Evolutionary conservation across 2,888 invertebrate species (phyloP).

Genomic region (Anodontia alba): DNA sequence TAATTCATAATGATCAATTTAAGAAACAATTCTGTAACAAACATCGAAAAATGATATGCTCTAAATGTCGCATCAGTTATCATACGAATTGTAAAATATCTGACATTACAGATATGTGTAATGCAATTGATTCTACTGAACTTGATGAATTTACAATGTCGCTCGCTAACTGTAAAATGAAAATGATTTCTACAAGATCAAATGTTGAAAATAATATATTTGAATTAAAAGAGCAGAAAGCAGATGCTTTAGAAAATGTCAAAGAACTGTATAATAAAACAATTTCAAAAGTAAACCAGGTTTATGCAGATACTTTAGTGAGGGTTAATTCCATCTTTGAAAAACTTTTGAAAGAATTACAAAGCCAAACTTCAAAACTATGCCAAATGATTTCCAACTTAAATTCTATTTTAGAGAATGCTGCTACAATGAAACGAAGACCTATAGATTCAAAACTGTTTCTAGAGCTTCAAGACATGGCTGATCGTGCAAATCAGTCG

Average conservation of each 20-base stretch:
- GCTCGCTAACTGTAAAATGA: not conserved
- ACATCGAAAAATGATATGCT: not conserved
- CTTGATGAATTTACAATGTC: not conserved
- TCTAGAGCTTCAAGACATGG: not conserved
- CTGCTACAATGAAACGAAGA: not conserved
- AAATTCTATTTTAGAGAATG: not conserved
- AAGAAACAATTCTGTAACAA: not conserved
- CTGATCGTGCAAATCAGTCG: not conserved
- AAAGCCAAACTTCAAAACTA: not conserved
- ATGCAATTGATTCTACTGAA: not conserved
- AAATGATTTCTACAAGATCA: not conserved
- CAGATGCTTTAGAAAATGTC: not conserved
- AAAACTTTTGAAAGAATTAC: not conserved
- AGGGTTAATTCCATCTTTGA: not conserved
- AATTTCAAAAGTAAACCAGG: not conserved
- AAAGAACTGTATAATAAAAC: not conserved
- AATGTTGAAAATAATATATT: not conserved
- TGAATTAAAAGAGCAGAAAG: not conserved
- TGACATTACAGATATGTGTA: not conserved
- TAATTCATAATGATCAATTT: not conserved
- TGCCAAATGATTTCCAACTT: no score
- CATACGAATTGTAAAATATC: not conserved
- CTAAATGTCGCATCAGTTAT: not conserved
- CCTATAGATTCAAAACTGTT: not conserved
- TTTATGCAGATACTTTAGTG: not conserved